Percentiles rank a stretch among this genome's conserved stretches.
Evolutionary conservation across 2,888 invertebrate genomes (phyloP).

Genomic region (Caenorhabditis angaria): DNA sequence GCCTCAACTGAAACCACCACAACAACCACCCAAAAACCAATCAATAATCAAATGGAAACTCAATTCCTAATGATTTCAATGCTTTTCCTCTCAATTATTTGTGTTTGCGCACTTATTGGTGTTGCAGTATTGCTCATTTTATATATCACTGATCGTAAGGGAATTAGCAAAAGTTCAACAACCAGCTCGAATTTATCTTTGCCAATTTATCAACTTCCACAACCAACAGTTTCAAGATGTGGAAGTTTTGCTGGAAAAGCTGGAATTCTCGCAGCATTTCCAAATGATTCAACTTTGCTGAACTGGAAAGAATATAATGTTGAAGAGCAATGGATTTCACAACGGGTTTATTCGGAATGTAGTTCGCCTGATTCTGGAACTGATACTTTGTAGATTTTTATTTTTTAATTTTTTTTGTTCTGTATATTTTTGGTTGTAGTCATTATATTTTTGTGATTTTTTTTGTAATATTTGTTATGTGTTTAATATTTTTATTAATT

Average conservation of each 20-base stretch:
- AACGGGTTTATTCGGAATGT: background rate
- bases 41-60: background rate
- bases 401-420: background rate
- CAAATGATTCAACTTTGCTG: background rate
- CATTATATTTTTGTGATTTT: too few relatives aligned
- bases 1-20: background rate
- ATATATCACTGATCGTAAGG: slow-evolving; percentile 20
- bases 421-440: background rate
- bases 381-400: background rate
- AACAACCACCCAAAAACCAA: background rate
- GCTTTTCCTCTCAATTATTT: slow-evolving; percentile 13
- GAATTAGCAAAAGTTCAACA: background rate
- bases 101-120: slow-evolving; percentile 18
- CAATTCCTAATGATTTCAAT: slow-evolving; percentile 11
- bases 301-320: background rate
- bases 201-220: slow-evolving; percentile 19
- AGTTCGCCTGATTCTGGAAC: background rate
- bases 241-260: background rate
- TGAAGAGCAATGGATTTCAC: background rate
- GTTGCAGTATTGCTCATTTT: slow-evolving; percentile 20
- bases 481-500: too few relatives aligned
- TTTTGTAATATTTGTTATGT: too few relatives aligned
- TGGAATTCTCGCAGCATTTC: background rate
- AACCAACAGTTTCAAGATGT: slow-evolving; percentile 7
- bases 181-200: background rate